phyloP scores from a whole-genome alignment of 2,888 invertebrate species.

The Drosophila nigricruria region DNA sequence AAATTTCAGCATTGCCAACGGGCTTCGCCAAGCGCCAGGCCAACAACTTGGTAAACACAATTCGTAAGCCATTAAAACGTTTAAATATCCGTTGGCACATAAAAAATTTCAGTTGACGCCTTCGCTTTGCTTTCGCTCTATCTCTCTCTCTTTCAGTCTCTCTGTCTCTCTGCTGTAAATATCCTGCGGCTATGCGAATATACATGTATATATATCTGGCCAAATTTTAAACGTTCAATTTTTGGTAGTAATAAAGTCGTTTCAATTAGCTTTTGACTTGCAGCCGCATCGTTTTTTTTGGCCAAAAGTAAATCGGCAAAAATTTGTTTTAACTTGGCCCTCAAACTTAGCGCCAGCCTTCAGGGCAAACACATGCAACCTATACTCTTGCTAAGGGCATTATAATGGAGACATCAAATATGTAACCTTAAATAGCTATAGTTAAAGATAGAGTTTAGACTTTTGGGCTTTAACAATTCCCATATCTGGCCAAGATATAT shows the following conservation, averaged over 20 bases:
- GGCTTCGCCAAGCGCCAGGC: slow-evolving; percentile 30
- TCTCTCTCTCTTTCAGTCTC: background rate
- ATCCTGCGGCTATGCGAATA: slow-evolving; percentile 44
- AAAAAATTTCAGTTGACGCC: slow-evolving; percentile 77
- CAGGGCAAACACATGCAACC: slow-evolving; percentile 29
- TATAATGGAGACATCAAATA: background rate
- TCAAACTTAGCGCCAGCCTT: slow-evolving; percentile 67
- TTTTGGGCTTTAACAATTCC: background rate
- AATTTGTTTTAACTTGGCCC: slow-evolving; percentile 29
- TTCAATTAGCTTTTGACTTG: slow-evolving; percentile 69
- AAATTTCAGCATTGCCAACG: slow-evolving; percentile 46
- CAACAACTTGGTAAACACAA: slow-evolving; percentile 51
- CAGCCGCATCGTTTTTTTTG: slow-evolving; percentile 29
- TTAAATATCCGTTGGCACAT: slow-evolving; percentile 71
- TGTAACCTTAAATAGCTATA: background rate
- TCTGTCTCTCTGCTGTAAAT: slow-evolving; percentile 15
- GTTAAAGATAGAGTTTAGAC: background rate
- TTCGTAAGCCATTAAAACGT: slow-evolving; percentile 45
- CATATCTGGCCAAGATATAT: background rate
- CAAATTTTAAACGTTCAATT: slow-evolving; percentile 33
- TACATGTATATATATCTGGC: background rate
- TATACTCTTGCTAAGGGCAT: background rate
- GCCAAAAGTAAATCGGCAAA: slow-evolving; percentile 1
- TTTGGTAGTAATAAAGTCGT: slow-evolving; percentile 75
- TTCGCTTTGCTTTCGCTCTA: slow-evolving; percentile 28